Base-by-base conservation (phyloP, 2,888 invertebrate species). In the Frankliniella fusca region DNA sequence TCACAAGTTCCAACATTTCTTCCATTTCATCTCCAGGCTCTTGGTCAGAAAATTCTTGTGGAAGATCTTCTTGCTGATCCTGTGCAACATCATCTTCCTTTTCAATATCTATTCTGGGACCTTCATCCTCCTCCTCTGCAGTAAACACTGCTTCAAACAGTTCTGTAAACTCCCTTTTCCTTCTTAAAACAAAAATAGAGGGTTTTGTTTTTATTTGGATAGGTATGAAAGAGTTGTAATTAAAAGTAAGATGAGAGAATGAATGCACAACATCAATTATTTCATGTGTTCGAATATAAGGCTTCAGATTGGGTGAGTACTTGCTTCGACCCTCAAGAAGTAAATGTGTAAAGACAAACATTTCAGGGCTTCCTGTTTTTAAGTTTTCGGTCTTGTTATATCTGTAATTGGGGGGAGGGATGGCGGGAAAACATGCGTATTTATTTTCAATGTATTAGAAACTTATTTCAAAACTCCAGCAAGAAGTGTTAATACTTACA, bases 381-480 rank as follows among this genome's bases (percentile, higher is more conserved):
- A 96, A 87, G 83, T 93, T 91, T 89, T 97, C 97, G 83, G 92
- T 92, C 88, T 97, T 97, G 86, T 93, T 93, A 86, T 96, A 97
- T 80, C 92, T 93, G 85, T 81, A 87, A 87, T 83, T 76, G n/a
- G n/a, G n/a, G n/a, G n/a, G n/a, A n/a, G n/a, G n/a, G n/a, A n/a
- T n/a, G 18, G 54, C 54, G 18, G 18, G 54, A 54, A 11, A 54
- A 54, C 11, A 54, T 18, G 11, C 54, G 18, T 15, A 54, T 15
- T 54, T 3, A 7, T 54, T 18, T 54, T 54, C 54, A 54, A 1
- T 54, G 54, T 15, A 76, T 1, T 5, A 61, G 18, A 61, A 61
- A 54, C 18, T 54, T 2, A 54, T 18, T 15, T 2, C 12, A 10
- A 82, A 81, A 82, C 61, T 76, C 8, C 20, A 54, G 80, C 23